These are phyloP conservation scores for Eufriesea mexicana DNA, from an alignment of 1,140 invertebrate genomes.

Conservation along the genomic window DNA sequence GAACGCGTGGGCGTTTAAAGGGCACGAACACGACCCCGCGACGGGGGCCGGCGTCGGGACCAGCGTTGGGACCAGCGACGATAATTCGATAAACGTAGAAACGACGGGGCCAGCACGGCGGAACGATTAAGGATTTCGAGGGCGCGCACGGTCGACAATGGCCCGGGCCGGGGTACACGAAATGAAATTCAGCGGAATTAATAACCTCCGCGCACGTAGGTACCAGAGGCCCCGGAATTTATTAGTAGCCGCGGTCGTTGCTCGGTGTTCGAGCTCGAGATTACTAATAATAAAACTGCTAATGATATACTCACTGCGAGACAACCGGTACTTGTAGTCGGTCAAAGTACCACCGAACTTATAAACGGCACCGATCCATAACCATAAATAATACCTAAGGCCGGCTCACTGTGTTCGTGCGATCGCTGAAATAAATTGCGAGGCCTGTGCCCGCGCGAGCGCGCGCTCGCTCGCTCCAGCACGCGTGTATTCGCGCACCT, in stretches of 20 bases:
- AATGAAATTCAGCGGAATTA: slow-evolving; percentile 53
- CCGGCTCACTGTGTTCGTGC: slow-evolving; percentile 45
- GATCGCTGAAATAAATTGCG: slow-evolving; percentile 63
- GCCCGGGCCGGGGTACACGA: not conserved
- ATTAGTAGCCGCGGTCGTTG: slow-evolving; percentile 35
- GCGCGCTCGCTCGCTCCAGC: not conserved
- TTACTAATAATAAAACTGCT: slow-evolving; percentile 67
- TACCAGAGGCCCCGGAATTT: slow-evolving; percentile 18
- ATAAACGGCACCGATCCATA: slow-evolving; percentile 62
- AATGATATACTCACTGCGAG: slow-evolving; percentile 66
- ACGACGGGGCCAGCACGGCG: not conserved
- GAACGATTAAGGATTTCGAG: slow-evolving; percentile 12
- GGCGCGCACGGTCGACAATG: not conserved
- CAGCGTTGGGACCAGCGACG: no score
- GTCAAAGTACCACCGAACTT: slow-evolving; percentile 65
- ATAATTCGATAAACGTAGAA: slow-evolving; percentile 34
- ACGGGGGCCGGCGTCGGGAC: not conserved
- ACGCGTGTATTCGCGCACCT: slow-evolving; percentile 50
- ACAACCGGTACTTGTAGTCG: slow-evolving; percentile 65
- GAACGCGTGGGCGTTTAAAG: slow-evolving; percentile 1
- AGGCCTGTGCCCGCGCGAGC: slow-evolving; percentile 13
- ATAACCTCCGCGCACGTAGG: slow-evolving; percentile 36
- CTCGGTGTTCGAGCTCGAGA: slow-evolving; percentile 25
- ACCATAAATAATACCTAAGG: slow-evolving; percentile 63
- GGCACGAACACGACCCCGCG: not conserved